These are phyloP conservation scores for Daktulosphaira vitifoliae DNA, from an alignment of 1,140 invertebrate species.

Conservation along the genomic window DNA sequence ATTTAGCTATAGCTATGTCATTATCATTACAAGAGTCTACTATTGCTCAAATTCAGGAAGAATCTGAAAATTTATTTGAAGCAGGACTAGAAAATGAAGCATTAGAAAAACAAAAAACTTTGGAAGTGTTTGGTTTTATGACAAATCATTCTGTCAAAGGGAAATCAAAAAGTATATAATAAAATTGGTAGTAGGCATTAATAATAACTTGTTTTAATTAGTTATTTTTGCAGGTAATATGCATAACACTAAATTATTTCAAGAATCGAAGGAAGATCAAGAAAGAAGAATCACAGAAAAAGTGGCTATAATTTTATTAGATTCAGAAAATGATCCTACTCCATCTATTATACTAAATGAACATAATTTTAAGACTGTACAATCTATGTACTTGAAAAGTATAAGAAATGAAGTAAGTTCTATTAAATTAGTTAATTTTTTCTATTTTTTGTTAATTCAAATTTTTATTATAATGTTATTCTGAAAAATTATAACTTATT, in stretches of 20 bases:
- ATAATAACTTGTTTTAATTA: background rate
- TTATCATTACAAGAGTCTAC: constrained; percentile 46
- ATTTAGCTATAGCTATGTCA: constrained; percentile 47
- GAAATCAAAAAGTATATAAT: constrained; percentile 37
- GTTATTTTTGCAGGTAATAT: background rate
- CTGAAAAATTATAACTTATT: too few relatives aligned
- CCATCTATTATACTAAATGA: background rate
- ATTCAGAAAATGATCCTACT: constrained; percentile 36
- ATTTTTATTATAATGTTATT: too few relatives aligned
- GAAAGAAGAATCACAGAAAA: constrained; percentile 46
- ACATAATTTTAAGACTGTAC: constrained; percentile 17
- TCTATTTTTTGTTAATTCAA: background rate
- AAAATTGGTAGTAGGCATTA: background rate
- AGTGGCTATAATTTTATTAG: constrained; percentile 45
- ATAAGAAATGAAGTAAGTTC: constrained; percentile 33
- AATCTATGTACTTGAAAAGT: constrained; percentile 34
- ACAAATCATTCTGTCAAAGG: constrained; percentile 17
- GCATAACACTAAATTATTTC: constrained; percentile 43
- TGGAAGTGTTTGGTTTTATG: constrained; percentile 36
- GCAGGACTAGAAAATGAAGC: constrained; percentile 37
- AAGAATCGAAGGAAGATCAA: constrained; percentile 44
- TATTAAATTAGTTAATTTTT: background rate
- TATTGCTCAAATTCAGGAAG: constrained; percentile 42
- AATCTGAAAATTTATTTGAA: constrained; percentile 39
- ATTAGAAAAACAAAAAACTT: constrained; percentile 30